phyloP scores from a whole-genome alignment of 2,113 vertebrate genomes.

The Ginglymostoma cirratum region DNA sequence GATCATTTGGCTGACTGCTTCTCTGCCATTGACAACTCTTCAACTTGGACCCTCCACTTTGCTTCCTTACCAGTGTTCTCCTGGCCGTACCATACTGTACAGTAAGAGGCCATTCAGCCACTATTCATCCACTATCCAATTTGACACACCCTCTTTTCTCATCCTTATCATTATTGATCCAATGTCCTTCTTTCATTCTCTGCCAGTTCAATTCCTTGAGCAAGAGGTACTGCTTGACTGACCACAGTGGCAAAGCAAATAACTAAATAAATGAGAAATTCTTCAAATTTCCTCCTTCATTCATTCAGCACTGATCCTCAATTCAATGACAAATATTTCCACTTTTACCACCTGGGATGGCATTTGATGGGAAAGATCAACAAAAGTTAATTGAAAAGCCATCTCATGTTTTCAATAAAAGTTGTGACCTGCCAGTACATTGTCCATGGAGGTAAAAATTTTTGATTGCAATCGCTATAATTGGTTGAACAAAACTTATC shows the following conservation, averaged over 20 bases:
- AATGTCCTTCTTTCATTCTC: background rate
- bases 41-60: background rate
- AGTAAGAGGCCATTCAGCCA: background rate
- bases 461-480: too few species aligned
- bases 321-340: background rate
- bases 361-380: background rate
- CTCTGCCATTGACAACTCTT: background rate
- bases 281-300: background rate
- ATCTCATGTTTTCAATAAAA: background rate
- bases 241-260: background rate
- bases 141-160: background rate
- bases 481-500: background rate
- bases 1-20: background rate
- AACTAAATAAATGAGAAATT: too few species aligned
- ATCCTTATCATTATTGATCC: background rate
- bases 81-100: background rate
- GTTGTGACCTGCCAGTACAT: background rate
- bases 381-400: background rate
- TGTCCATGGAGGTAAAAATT: background rate
- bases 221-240: background rate
- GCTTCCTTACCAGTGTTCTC: background rate
- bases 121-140: background rate
- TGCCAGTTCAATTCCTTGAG: background rate
- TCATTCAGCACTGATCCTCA: background rate
- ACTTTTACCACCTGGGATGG: background rate